These are phyloP conservation scores for Palythoa caribaeorum DNA, from an alignment of 92 coral and sea anemone species.

Conservation along the genomic window DNA sequence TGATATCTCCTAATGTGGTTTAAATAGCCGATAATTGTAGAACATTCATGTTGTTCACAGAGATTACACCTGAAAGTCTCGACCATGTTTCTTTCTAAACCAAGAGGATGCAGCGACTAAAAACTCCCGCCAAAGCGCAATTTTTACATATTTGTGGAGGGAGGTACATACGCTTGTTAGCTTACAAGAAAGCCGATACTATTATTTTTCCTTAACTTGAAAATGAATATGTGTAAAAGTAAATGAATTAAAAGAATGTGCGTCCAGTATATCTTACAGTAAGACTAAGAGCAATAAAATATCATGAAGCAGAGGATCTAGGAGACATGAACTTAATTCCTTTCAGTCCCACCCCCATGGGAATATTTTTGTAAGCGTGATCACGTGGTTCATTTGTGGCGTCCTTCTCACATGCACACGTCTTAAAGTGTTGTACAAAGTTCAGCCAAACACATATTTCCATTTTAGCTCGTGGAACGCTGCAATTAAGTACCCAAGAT, in stretches of 20 bases:
- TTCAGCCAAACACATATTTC: neutral
- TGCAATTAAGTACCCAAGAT: neutral
- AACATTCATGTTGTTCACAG: neutral
- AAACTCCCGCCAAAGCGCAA: neutral
- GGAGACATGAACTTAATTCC: neutral
- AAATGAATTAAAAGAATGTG: constrained; percentile 1
- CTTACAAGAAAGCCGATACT: constrained; percentile 8
- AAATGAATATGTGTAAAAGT: neutral
- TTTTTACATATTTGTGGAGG: neutral
- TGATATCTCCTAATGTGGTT: neutral
- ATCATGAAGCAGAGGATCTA: neutral
- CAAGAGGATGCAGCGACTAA: constrained; percentile 1
- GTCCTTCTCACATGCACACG: neutral
- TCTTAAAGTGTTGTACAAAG: neutral
- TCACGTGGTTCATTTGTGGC: neutral
- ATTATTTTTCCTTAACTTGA: constrained; percentile 1
- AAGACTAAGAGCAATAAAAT: neutral
- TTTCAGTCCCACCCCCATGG: neutral
- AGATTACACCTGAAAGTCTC: constrained; percentile 8
- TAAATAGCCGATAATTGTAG: constrained; percentile 3
- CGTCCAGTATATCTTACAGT: neutral
- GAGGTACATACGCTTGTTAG: neutral
- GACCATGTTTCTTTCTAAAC: neutral
- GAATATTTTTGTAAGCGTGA: constrained; percentile 7
- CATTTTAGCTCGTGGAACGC: constrained; percentile 3